Conservation (phyloP, 2,888 invertebrate genomes). For the Leucoma salicis region DNA sequence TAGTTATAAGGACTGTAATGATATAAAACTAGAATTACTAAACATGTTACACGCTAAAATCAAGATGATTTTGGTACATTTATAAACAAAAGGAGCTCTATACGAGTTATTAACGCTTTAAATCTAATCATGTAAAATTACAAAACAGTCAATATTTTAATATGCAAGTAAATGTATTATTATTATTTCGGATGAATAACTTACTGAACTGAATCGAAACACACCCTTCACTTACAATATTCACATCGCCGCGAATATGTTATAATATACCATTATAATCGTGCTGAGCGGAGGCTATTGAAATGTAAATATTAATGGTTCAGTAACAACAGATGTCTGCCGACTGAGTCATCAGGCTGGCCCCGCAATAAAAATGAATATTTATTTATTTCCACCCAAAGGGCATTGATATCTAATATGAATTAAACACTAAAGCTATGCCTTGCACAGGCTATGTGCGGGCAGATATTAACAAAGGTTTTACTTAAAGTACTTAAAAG, state of each 20-base stretch:
- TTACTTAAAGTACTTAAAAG: conserved; percentile 19
- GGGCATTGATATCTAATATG: neutral
- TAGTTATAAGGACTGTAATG: conserved; percentile 14
- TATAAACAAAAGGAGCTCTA: no score
- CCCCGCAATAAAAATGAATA: neutral
- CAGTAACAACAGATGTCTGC: conserved; percentile 27
- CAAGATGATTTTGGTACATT: conserved; percentile 4
- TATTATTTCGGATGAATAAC: conserved; percentile 15
- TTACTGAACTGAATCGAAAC: conserved; percentile 26
- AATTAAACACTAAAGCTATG: conserved; percentile 8
- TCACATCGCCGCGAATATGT: conserved; percentile 29
- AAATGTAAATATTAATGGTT: conserved; percentile 38
- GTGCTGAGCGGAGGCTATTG: conserved; percentile 24
- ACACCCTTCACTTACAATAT: conserved; percentile 23
- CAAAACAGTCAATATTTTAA: conserved; percentile 14
- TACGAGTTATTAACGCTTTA: no score
- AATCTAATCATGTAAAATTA: no score
- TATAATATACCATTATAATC: conserved; percentile 30
- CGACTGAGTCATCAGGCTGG: conserved; percentile 30
- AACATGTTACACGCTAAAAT: neutral
- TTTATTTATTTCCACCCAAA: neutral
- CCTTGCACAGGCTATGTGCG: conserved; percentile 10
- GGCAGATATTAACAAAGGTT: conserved; percentile 20
- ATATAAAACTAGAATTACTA: conserved; percentile 10
- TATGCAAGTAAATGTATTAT: conserved; percentile 5